Evolutionary conservation across 2,888 invertebrate genomes (phyloP).

Genomic region (Stenodema calcarata): DNA sequence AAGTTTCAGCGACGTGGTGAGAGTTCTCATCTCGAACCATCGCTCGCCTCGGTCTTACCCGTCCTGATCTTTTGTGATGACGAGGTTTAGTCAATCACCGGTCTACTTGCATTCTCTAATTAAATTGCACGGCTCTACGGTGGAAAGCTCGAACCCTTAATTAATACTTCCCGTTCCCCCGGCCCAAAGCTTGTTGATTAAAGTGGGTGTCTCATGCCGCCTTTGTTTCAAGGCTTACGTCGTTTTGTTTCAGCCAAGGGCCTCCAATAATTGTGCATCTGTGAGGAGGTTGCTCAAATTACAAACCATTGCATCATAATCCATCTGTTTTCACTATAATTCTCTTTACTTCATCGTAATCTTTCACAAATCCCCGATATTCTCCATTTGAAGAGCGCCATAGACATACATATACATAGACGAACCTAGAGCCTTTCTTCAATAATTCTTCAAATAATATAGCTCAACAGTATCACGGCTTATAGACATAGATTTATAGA

Average conservation of each 20-base stretch:
- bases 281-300: no score
- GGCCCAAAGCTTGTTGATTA: neutral
- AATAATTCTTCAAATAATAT: no score
- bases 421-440: no score
- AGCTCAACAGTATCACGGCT: no score
- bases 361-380: no score
- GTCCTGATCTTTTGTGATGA: neutral
- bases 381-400: no score
- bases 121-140: neutral
- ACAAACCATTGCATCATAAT: no score
- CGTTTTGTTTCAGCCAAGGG: neutral
- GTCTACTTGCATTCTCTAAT: neutral
- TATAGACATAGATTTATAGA: no score
- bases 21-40: neutral
- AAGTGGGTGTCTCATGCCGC: neutral
- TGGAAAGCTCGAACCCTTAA: slow-evolving; percentile 5
- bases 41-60: neutral
- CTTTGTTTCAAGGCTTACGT: neutral
- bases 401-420: no score
- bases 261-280: no score
- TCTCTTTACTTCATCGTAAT: no score
- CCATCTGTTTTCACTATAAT: no score
- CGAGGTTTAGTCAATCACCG: neutral
- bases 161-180: slow-evolving; percentile 1
- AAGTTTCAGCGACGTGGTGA: neutral